phyloP scores from a whole-genome alignment of 64 coral and sea anemone genomes.

The Pocillopora verrucosa region DNA sequence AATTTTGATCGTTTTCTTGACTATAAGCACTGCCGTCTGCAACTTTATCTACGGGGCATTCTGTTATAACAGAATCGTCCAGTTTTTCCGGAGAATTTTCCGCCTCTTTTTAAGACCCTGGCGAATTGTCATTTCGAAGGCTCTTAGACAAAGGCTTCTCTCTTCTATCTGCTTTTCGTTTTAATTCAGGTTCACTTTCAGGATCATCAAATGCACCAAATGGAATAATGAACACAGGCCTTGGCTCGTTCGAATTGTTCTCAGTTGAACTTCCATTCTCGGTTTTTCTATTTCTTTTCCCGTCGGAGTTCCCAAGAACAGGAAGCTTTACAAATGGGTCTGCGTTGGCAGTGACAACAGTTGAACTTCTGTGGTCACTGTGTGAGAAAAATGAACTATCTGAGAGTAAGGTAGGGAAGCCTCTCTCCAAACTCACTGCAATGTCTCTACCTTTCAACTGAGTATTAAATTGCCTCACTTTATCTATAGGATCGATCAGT shows the following conservation, averaged over 20 bases:
- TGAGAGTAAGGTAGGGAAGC: slow-evolving; percentile 33
- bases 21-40: neutral
- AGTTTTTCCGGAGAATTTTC: neutral
- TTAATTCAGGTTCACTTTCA: slow-evolving; percentile 15
- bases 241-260: slow-evolving; percentile 34
- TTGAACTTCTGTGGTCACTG: neutral
- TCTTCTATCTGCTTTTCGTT: slow-evolving; percentile 1
- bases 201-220: slow-evolving; percentile 93
- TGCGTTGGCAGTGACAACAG: neutral
- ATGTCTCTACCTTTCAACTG: slow-evolving; percentile 22
- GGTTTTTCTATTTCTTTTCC: neutral
- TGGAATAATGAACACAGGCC: slow-evolving; percentile 79
- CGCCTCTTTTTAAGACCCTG: neutral
- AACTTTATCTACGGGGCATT: neutral
- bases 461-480: slow-evolving; percentile 28
- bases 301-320: neutral
- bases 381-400: slow-evolving; percentile 32
- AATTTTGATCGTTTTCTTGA: neutral
- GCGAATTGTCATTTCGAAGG: neutral
- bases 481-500: too few relatives aligned
- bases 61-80: neutral
- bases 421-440: neutral
- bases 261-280: neutral
- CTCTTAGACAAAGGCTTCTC: neutral
- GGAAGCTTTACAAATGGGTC: slow-evolving; percentile 30